Evolutionary conservation across 1,140 invertebrate species (phyloP).

Genomic region (Ostrea denselamellosa): DNA sequence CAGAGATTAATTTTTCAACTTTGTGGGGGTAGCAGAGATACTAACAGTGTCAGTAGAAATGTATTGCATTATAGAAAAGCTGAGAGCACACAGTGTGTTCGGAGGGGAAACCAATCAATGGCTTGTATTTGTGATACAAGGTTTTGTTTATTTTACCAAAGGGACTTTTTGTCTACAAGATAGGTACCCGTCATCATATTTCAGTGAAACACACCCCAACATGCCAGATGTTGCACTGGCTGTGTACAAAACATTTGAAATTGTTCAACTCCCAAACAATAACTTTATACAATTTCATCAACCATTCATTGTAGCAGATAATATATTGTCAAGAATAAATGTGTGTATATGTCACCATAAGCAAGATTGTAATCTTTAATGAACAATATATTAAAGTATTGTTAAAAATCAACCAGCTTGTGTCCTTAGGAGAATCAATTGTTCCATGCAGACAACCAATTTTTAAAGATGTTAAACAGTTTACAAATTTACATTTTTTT

Average conservation of each 20-base stretch:
- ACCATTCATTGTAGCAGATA: neutral
- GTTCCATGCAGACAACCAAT: neutral
- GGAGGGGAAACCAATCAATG: conserved; percentile 7
- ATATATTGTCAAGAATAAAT: neutral
- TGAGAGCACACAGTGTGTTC: neutral
- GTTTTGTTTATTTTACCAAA: conserved; percentile 12
- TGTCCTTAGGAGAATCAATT: neutral
- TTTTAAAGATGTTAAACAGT: neutral
- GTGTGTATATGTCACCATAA: neutral
- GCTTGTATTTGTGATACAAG: neutral
- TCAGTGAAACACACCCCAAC: neutral
- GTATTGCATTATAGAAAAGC: neutral
- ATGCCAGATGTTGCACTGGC: neutral
- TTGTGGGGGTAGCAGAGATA: neutral
- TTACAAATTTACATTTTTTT: too few species aligned
- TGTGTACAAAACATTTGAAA: neutral
- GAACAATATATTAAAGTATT: neutral
- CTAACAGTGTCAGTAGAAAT: neutral
- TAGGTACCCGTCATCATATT: neutral
- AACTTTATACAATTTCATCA: conserved; percentile 1
- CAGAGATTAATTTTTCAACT: neutral
- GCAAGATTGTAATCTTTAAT: conserved; percentile 6
- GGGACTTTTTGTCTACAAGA: neutral
- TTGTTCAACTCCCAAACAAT: neutral
- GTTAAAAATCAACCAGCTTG: neutral